phyloP scores from a whole-genome alignment of 2,888 invertebrate genomes.

The Conomelus anceps region DNA sequence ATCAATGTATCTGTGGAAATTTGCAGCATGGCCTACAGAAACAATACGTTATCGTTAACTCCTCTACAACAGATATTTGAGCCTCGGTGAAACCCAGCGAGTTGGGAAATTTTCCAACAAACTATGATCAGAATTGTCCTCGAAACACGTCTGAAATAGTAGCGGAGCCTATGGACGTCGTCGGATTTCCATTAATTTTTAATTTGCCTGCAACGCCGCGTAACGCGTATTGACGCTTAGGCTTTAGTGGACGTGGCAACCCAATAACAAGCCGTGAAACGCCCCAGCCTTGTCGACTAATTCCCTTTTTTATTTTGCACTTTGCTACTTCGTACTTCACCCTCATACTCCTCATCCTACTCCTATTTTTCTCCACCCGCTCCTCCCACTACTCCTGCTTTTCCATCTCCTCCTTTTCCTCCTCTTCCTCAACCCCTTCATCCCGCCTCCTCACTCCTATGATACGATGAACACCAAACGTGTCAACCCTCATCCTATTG shows the following conservation, averaged over 20 bases:
- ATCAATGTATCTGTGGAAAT: not conserved
- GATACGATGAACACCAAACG: not conserved
- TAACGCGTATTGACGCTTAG: not conserved
- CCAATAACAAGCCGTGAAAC: slow-evolving; percentile 11
- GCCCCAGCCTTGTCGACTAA: not conserved
- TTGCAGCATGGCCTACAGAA: not conserved
- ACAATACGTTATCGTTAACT: not conserved
- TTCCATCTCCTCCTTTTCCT: not conserved
- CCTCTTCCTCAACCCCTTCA: not conserved
- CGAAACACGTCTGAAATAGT: not conserved
- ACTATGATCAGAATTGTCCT: not conserved
- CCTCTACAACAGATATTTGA: not conserved
- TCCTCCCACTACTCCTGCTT: not conserved
- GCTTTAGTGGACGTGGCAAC: not conserved
- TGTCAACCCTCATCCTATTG: not conserved
- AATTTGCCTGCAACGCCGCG: not conserved
- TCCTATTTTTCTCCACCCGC: not conserved
- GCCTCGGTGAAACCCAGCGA: not conserved
- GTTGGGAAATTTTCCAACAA: not conserved
- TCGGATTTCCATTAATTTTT: slow-evolving; percentile 10
- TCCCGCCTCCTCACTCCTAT: not conserved
- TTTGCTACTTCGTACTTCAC: not conserved
- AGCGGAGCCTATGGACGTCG: not conserved
- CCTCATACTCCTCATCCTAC: not conserved
- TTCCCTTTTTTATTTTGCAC: slow-evolving; percentile 2